Evolutionary conservation across 1,140 invertebrate species (phyloP).

Genomic region (Papilio machaon): DNA sequence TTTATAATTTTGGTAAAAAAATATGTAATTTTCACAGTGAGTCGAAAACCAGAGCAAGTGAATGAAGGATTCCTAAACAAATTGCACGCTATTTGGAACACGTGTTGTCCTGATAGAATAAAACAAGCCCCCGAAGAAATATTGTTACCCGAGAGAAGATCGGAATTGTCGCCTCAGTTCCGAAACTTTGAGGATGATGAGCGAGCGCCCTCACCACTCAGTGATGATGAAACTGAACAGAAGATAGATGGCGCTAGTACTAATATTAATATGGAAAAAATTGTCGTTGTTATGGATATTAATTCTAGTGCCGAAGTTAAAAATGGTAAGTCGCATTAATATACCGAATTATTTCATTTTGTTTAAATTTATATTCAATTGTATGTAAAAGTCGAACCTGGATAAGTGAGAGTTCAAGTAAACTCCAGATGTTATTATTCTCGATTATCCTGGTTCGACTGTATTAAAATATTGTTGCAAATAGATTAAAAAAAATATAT

Average conservation of each 20-base stretch:
- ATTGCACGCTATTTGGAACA: conserved; percentile 62
- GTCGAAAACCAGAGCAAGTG: conserved; percentile 55
- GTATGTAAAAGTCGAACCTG: no score
- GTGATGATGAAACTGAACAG: conserved; percentile 54
- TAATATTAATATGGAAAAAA: conserved; percentile 11
- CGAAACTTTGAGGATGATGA: conserved; percentile 60
- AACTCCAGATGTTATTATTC: no score
- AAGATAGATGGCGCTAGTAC: conserved; percentile 22
- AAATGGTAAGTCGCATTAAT: conserved; percentile 22
- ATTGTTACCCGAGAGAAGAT: conserved; percentile 45
- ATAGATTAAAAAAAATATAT: no score
- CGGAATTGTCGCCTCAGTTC: conserved; percentile 49
- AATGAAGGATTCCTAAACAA: conserved; percentile 54
- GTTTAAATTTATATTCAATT: no score
- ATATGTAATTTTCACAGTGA: conserved; percentile 49
- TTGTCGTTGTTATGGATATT: background rate
- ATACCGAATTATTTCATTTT: no score
- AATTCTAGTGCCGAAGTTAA: background rate
- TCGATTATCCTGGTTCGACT: no score
- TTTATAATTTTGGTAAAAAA: background rate
- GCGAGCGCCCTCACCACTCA: conserved; percentile 52
- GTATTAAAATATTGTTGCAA: no score
- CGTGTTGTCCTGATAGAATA: conserved; percentile 65
- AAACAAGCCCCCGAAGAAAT: conserved; percentile 41
- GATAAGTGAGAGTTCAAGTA: no score